Evolutionary conservation across 1,140 invertebrate species (phyloP).

Genomic region (Leguminivora glycinivorella): DNA sequence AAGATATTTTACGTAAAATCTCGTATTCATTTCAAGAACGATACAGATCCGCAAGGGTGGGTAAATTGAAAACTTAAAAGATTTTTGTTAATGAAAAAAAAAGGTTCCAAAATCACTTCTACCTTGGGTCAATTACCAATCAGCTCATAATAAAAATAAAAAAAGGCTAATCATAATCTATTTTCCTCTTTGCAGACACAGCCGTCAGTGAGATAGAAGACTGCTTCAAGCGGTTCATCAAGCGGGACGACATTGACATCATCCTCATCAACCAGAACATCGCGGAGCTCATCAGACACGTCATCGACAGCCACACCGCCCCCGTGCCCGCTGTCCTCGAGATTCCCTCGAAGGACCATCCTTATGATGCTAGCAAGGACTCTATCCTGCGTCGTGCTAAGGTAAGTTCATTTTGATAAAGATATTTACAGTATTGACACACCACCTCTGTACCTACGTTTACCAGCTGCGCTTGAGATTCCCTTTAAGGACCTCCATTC

Average conservation of each 20-base stretch:
- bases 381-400: constrained; percentile 97
- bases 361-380: constrained; percentile 99
- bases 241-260: constrained; percentile 98
- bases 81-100: too few relatives aligned
- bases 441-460: constrained; percentile 96
- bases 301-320: constrained; percentile 95
- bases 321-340: constrained; percentile 98
- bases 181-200: constrained; percentile 86
- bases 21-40: too few relatives aligned
- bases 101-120: too few relatives aligned
- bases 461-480: constrained; percentile 98
- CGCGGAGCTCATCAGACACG: constrained; percentile 98
- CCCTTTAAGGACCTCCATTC: constrained; percentile 99
- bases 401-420: constrained; percentile 56
- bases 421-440: constrained; percentile 82
- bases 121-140: too few relatives aligned
- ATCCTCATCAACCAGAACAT: constrained; percentile 99
- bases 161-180: too few relatives aligned
- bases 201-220: constrained; percentile 98
- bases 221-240: constrained; percentile 96
- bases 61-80: too few relatives aligned
- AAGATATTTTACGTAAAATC: too few relatives aligned
- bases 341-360: constrained; percentile 99
- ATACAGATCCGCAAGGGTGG: too few relatives aligned
- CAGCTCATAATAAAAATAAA: too few relatives aligned